Conservation (phyloP, 2,797 vertebrate genomes). For the Erithacus rubecula region DNA sequence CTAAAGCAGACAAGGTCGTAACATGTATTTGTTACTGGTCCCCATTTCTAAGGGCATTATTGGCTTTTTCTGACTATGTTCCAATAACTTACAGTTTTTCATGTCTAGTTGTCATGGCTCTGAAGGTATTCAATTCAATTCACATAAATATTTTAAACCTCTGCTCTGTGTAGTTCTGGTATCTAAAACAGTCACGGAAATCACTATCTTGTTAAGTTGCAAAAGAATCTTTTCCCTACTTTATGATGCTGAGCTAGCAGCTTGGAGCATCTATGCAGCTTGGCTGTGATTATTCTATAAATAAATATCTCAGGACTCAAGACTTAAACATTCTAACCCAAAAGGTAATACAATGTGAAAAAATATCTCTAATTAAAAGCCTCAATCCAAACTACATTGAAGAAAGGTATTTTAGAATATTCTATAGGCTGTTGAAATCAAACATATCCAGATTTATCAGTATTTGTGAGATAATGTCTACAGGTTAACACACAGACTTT, state of each 20-base stretch:
- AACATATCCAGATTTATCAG: background rate
- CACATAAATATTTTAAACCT: background rate
- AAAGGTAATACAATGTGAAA: background rate
- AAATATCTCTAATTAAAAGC: background rate
- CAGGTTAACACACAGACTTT: accelerated
- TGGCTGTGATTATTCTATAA: background rate
- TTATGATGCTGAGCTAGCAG: background rate
- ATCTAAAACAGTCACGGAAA: background rate
- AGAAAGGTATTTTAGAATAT: background rate
- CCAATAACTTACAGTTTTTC: background rate
- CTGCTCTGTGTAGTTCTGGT: background rate
- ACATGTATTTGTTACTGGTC: background rate
- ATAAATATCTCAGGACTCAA: background rate
- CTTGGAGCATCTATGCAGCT: background rate
- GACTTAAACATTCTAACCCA: background rate
- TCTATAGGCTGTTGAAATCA: background rate
- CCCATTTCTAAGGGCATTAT: background rate
- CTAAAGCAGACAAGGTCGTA: background rate
- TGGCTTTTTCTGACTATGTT: background rate
- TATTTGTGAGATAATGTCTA: background rate
- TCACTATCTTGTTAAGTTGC: background rate
- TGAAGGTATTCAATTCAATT: background rate
- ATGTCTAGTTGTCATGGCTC: background rate
- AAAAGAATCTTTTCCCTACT: background rate
- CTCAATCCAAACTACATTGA: background rate